phyloP scores from a whole-genome alignment of 2,797 vertebrate genomes.

The Gallirallus australis region DNA sequence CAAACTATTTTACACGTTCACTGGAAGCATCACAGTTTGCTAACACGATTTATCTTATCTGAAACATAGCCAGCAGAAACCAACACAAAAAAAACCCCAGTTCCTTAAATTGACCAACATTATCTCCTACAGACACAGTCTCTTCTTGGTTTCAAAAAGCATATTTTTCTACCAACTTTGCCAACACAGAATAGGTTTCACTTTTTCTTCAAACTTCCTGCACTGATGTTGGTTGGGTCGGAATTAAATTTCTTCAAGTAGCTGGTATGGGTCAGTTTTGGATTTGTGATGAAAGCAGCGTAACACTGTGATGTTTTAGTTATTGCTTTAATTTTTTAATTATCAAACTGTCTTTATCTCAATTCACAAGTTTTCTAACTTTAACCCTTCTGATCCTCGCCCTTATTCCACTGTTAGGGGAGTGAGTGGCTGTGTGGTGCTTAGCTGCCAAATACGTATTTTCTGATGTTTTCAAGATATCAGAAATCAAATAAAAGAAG shows the following conservation, averaged over 20 bases:
- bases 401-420: accelerated
- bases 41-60: not conserved
- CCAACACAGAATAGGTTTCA: not conserved
- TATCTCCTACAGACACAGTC: not conserved
- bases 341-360: not conserved
- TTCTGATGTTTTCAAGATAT: not conserved
- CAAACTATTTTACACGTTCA: not conserved
- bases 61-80: not conserved
- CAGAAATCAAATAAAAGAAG: not conserved
- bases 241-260: not conserved
- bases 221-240: not conserved
- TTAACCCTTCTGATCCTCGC: not conserved
- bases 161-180: not conserved
- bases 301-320: not conserved
- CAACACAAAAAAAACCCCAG: not conserved
- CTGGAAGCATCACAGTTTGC: not conserved
- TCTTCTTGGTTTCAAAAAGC: not conserved
- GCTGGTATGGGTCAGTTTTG: not conserved
- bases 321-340: not conserved
- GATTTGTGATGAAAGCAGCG: not conserved
- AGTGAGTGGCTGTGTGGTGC: not conserved
- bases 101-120: not conserved
- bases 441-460: not conserved
- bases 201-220: not conserved
- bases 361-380: not conserved